Conservation (phyloP, 2,797 vertebrate species). For the Danio aesculapii region DNA sequence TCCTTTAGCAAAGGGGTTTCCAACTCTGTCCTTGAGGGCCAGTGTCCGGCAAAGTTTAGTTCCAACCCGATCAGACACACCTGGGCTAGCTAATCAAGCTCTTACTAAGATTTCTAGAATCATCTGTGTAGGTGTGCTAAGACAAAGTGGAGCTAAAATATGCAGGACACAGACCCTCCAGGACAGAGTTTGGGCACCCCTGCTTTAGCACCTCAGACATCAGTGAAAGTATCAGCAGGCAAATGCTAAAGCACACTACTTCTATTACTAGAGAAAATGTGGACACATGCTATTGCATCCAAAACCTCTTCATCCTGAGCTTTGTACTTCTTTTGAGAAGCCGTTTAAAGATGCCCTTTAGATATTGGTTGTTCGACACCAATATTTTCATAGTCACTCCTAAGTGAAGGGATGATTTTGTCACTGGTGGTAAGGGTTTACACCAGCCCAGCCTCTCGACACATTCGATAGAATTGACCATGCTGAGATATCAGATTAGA, state of each 20-base stretch:
- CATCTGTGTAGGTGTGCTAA: too few relatives aligned
- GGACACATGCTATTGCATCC: not conserved
- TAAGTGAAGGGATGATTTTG: not conserved
- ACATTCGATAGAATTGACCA: constrained; percentile 84
- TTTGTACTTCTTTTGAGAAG: constrained; percentile 1
- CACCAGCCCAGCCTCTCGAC: constrained; percentile 79
- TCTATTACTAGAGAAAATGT: not conserved
- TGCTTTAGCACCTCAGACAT: not conserved
- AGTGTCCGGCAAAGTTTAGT: too few relatives aligned
- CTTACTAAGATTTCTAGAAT: too few relatives aligned
- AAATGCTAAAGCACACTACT: not conserved
- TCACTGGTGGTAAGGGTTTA: constrained; percentile 46
- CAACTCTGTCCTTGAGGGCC: too few relatives aligned
- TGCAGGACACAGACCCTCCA: too few relatives aligned
- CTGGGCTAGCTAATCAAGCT: too few relatives aligned
- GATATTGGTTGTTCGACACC: not conserved
- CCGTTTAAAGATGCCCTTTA: not conserved
- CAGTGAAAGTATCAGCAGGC: not conserved
- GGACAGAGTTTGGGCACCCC: too few relatives aligned
- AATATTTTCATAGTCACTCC: constrained; percentile 2
- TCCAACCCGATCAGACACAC: too few relatives aligned
- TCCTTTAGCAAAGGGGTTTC: not conserved
- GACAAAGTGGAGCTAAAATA: too few relatives aligned
- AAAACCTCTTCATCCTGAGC: not conserved
- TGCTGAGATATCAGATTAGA: constrained; percentile 76